These are phyloP conservation scores for Agapornis roseicollis DNA, from an alignment of 2,113 vertebrate genomes.

Conservation along the genomic window DNA sequence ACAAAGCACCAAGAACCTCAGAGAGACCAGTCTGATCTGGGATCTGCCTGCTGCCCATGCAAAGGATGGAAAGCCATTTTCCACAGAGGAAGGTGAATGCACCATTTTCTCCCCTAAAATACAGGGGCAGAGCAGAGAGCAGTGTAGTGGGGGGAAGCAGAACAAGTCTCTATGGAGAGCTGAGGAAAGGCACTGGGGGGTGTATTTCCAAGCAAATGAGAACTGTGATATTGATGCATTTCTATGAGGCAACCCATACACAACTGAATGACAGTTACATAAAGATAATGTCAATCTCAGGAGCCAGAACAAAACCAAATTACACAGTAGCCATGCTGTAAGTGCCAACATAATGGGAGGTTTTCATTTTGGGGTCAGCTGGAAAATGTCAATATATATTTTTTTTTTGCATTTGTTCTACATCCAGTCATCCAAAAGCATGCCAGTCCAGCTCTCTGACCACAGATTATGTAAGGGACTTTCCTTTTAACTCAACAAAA, in stretches of 20 bases:
- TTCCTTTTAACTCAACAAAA: neutral
- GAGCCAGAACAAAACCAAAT: constrained; percentile 18
- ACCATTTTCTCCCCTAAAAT: neutral
- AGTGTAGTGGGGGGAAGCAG: neutral
- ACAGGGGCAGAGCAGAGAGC: neutral
- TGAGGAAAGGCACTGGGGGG: neutral
- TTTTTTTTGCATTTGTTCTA: neutral
- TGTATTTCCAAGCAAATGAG: fast-evolving
- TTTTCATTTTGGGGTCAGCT: constrained; percentile 5
- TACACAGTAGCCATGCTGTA: neutral
- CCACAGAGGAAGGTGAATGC: neutral
- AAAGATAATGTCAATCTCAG: constrained; percentile 8
- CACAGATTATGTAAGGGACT: neutral
- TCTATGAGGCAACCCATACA: neutral
- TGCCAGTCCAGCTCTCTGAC: constrained; percentile 3
- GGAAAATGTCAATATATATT: neutral
- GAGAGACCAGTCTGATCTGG: neutral
- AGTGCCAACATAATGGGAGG: neutral
- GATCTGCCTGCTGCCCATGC: fast-evolving
- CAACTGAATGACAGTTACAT: neutral
- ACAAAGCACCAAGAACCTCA: neutral
- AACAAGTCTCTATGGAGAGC: neutral
- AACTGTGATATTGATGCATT: neutral
- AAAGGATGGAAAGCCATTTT: neutral
- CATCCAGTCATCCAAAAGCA: constrained; percentile 19